phyloP scores from a whole-genome alignment of 2,888 invertebrate species.

The Meiosimyza platycephala region DNA sequence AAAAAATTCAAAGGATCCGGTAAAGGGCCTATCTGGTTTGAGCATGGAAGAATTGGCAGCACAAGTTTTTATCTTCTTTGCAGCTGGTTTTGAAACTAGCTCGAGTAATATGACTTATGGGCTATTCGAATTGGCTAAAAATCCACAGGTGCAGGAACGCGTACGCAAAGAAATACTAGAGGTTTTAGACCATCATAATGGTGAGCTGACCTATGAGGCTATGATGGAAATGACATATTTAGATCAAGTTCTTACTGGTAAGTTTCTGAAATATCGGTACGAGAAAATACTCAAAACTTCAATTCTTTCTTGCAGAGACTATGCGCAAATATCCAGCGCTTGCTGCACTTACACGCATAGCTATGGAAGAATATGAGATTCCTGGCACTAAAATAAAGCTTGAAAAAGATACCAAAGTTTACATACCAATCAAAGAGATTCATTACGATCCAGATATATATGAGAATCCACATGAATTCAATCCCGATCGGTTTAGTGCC shows the following conservation, averaged over 20 bases:
- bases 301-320: slow-evolving; percentile 58
- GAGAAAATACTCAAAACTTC: too few species aligned
- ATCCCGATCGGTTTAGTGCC: slow-evolving; percentile 67
- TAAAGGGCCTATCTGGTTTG: slow-evolving; percentile 49
- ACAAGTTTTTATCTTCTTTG: slow-evolving; percentile 70
- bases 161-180: slow-evolving; percentile 66
- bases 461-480: slow-evolving; percentile 65
- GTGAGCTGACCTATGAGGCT: slow-evolving; percentile 67
- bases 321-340: slow-evolving; percentile 68
- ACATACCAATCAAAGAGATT: slow-evolving; percentile 63
- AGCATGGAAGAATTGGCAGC: slow-evolving; percentile 68
- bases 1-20: slow-evolving; percentile 44
- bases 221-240: slow-evolving; percentile 68
- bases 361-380: slow-evolving; percentile 59
- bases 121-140: slow-evolving; percentile 68
- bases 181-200: slow-evolving; percentile 61
- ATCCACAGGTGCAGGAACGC: slow-evolving; percentile 67
- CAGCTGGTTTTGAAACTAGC: slow-evolving; percentile 71
- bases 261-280: slow-evolving; percentile 8
- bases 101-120: slow-evolving; percentile 68
- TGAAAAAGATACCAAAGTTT: slow-evolving; percentile 57
- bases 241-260: slow-evolving; percentile 68
- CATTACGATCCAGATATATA: slow-evolving; percentile 67
- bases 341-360: slow-evolving; percentile 58
- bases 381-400: slow-evolving; percentile 55